A percentile compares a stretch with the other conserved stretches of the same genome.
These are phyloP conservation scores for Geophilus truncorum DNA, from an alignment of 2,888 invertebrate species.

Conservation along the genomic window DNA sequence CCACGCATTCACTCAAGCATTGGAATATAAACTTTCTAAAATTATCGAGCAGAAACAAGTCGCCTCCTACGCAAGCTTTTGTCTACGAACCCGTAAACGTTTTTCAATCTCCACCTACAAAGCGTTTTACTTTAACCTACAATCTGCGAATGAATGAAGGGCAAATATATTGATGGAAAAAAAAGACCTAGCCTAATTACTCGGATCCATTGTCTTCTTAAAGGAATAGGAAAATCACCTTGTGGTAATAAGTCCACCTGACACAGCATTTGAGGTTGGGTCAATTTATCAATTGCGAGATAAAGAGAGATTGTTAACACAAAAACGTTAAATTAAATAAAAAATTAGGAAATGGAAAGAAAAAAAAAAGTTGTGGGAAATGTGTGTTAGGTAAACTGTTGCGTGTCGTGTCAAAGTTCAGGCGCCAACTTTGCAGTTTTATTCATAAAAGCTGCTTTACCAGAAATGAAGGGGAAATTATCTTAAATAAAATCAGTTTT, in stretches of 20 bases:
- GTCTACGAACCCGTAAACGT: not conserved
- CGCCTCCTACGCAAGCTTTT: not conserved
- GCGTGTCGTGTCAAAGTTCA: too few species aligned
- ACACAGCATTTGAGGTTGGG: not conserved
- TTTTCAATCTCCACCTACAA: not conserved
- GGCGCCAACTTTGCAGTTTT: too few species aligned
- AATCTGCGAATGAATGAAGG: not conserved
- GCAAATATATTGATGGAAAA: not conserved
- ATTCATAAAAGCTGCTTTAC: too few species aligned
- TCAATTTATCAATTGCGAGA: not conserved
- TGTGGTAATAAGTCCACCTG: not conserved
- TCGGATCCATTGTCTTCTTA: not conserved
- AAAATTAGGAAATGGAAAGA: too few species aligned
- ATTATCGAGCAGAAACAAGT: not conserved
- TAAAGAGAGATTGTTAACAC: not conserved
- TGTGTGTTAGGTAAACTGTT: not conserved
- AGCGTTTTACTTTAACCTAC: not conserved
- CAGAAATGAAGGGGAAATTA: too few species aligned
- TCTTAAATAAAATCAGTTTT: too few species aligned
- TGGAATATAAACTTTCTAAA: not conserved
- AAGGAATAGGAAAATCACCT: not conserved
- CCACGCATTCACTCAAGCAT: not conserved
- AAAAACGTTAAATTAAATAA: not conserved
- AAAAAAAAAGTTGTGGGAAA: too few species aligned
- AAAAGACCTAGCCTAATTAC: not conserved